These are phyloP conservation scores for Sus cebifrons DNA, from an alignment of 2,797 vertebrate species.

Conservation along the genomic window DNA sequence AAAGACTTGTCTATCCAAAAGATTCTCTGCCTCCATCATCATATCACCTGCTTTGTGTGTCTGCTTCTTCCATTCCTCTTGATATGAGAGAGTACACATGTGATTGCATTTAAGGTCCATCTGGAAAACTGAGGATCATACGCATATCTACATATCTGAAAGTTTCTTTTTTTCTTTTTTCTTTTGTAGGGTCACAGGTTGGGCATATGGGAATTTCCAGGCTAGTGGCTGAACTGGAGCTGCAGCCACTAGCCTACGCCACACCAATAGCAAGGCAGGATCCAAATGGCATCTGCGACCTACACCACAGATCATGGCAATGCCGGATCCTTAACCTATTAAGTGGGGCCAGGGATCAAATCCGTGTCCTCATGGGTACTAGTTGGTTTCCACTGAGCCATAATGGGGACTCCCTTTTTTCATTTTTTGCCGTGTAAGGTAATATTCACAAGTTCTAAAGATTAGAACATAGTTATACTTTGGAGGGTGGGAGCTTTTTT, in stretches of 20 bases:
- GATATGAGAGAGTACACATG: neutral
- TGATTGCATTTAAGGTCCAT: neutral
- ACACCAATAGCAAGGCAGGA: too few species aligned
- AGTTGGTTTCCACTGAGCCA: too few species aligned
- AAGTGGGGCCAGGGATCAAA: too few species aligned
- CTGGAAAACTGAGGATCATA: neutral
- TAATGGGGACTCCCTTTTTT: neutral
- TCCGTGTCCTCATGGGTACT: too few species aligned
- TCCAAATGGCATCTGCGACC: too few species aligned
- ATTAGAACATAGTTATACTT: neutral
- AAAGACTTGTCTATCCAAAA: neutral
- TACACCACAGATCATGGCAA: too few species aligned
- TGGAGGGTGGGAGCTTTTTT: neutral
- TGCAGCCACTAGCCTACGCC: too few species aligned
- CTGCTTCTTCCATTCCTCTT: neutral
- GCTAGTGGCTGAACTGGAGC: too few species aligned
- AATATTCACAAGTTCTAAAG: neutral
- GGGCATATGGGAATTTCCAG: too few species aligned
- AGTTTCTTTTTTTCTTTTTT: neutral
- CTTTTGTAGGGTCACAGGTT: neutral
- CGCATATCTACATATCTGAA: neutral
- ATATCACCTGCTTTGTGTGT: neutral
- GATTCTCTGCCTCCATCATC: neutral
- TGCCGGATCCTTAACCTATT: too few species aligned
- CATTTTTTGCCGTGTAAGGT: accelerated